A percentile compares a stretch with the other conserved stretches of the same genome.
Conservation (phyloP, 1,140 invertebrate species). For the Achatina immaculata region DNA sequence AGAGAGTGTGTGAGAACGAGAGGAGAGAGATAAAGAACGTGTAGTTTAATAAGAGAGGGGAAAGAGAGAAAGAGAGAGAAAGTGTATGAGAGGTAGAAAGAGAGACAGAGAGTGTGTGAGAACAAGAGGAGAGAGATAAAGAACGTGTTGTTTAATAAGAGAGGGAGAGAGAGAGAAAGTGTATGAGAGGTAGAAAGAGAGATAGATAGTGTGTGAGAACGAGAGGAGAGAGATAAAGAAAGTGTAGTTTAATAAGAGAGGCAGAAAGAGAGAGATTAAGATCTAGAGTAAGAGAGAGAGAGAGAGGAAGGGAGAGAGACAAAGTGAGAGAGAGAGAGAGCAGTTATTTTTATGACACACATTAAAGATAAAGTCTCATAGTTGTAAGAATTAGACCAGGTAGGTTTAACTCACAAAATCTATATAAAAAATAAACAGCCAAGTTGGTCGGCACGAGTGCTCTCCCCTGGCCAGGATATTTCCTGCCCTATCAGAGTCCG, state of each 20-base stretch:
- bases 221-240: background rate
- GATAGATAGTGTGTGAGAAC: background rate
- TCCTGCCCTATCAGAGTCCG: too few species aligned
- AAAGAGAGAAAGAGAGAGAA: conserved; percentile 6
- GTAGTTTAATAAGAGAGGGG: background rate
- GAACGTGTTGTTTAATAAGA: background rate
- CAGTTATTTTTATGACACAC: too few species aligned
- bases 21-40: background rate
- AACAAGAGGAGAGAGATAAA: background rate
- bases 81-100: background rate
- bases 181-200: conserved; percentile 16
- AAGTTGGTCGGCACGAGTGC: too few species aligned
- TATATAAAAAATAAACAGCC: too few species aligned
- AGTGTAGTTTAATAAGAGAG: background rate
- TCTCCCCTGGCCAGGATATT: too few species aligned
- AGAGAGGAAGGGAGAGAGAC: conserved; percentile 17
- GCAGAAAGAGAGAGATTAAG: background rate
- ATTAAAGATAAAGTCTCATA: too few species aligned
- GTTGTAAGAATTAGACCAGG: too few species aligned
- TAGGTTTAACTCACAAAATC: too few species aligned
- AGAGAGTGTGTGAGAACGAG: background rate
- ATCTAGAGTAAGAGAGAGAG: conserved; percentile 20
- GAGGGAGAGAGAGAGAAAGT: too few species aligned
- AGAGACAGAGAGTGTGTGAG: background rate
- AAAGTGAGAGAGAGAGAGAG: conserved; percentile 21